phyloP scores from a whole-genome alignment of 2,797 vertebrate genomes.

The Mus spretus region DNA sequence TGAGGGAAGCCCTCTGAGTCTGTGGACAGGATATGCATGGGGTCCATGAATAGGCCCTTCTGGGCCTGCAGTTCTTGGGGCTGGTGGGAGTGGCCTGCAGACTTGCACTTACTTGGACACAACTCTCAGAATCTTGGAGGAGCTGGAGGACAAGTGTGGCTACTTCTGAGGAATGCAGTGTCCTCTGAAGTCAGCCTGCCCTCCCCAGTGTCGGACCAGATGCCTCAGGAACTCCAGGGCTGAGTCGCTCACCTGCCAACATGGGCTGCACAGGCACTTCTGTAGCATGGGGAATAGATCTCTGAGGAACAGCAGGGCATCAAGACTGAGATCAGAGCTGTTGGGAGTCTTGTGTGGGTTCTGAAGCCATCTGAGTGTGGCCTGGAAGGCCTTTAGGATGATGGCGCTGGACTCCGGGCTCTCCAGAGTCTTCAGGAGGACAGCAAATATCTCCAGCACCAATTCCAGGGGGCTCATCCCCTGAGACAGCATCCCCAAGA shows the following conservation, averaged over 20 bases:
- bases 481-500: slow-evolving; percentile 89
- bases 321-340: slow-evolving; percentile 58
- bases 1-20: slow-evolving; percentile 95
- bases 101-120: slow-evolving; percentile 94
- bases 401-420: slow-evolving; percentile 92
- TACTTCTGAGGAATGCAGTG: slow-evolving; percentile 88
- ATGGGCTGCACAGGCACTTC: slow-evolving; percentile 94
- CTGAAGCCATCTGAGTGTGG: slow-evolving; percentile 90
- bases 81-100: background rate
- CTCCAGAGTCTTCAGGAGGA: slow-evolving; percentile 91
- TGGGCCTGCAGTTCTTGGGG: background rate
- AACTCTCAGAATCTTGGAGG: slow-evolving; percentile 95
- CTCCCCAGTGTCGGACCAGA: slow-evolving; percentile 85
- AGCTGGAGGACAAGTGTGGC: slow-evolving; percentile 89
- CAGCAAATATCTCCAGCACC: slow-evolving; percentile 85
- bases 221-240: slow-evolving; percentile 94
- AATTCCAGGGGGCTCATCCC: slow-evolving; percentile 85
- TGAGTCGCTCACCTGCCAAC: slow-evolving; percentile 97
- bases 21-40: slow-evolving; percentile 92
- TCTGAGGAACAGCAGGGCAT: slow-evolving; percentile 81
- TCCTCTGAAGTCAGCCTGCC: slow-evolving; percentile 82
- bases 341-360: slow-evolving; percentile 64
- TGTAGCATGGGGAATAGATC: slow-evolving; percentile 91
- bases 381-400: slow-evolving; percentile 93
- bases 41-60: slow-evolving; percentile 87